These are phyloP conservation scores for Tenualosa thibaudeaui DNA, from an alignment of 2,797 vertebrate genomes.

Conservation along the genomic window DNA sequence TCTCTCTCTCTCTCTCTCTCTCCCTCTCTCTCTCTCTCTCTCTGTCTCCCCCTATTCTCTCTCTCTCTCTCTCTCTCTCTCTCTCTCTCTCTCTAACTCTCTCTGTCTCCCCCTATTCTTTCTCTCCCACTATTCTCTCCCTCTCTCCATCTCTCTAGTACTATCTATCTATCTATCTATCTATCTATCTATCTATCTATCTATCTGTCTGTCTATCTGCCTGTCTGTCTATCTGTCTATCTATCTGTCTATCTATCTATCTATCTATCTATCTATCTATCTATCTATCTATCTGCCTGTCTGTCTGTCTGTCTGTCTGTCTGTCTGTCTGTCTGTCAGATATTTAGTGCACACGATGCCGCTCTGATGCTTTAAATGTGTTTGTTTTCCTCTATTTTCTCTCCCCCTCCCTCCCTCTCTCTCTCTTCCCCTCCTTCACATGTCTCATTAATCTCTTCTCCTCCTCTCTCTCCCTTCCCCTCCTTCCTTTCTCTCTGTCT, in stretches of 20 bases:
- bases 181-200: too few species aligned
- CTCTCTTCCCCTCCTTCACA: conserved; percentile 16
- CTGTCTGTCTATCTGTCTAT: too few species aligned
- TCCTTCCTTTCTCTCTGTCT: conserved; percentile 64
- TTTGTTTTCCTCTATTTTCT: background rate
- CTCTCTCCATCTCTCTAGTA: too few species aligned
- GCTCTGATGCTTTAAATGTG: too few species aligned
- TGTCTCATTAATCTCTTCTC: conserved; percentile 36
- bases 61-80: conserved; percentile 23
- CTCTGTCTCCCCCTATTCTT: conserved; percentile 36
- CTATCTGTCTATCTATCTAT: too few species aligned
- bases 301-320: too few species aligned
- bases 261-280: too few species aligned
- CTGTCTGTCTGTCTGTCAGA: conserved; percentile 29
- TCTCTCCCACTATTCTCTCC: conserved; percentile 49
- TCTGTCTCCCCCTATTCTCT: conserved; percentile 44
- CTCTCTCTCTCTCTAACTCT: conserved; percentile 24
- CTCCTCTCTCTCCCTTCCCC: conserved; percentile 31
- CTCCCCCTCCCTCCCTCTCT: conserved; percentile 26
- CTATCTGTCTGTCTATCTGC: too few species aligned
- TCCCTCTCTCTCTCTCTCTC: conserved; percentile 51
- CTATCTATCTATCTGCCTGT: too few species aligned
- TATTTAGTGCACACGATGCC: too few species aligned
- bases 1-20: conserved; percentile 48
- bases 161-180: too few species aligned